A percentile compares a stretch with the other conserved stretches of the same genome.
Conservation (phyloP, 1,140 invertebrate genomes). For the Eriocheir sinensis region DNA sequence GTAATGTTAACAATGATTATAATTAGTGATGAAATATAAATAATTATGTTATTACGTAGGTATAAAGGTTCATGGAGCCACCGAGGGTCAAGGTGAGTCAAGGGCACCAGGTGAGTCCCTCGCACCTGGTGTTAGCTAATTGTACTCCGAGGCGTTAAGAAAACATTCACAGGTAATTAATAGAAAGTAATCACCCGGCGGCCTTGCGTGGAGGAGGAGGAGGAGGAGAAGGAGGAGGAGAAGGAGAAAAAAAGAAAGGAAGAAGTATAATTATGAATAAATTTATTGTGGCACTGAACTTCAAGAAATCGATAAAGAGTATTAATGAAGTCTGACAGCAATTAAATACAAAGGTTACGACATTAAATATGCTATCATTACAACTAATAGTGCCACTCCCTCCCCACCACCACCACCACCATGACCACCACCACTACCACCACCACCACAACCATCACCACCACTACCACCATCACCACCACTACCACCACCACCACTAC, state of each 20-base stretch:
- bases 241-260: too few relatives aligned
- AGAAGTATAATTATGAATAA: too few relatives aligned
- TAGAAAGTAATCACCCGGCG: background rate
- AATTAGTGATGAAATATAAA: too few relatives aligned
- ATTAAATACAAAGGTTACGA: too few relatives aligned
- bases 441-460: background rate
- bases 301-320: too few relatives aligned
- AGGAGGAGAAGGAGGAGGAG: background rate
- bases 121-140: background rate
- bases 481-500: background rate
- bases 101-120: background rate
- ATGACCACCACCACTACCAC: background rate
- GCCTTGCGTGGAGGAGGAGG: background rate
- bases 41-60: background rate
- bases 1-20: too few relatives aligned
- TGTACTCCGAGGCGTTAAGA: background rate
- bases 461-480: constrained; percentile 3
- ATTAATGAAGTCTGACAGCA: too few relatives aligned
- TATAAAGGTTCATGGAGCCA: background rate
- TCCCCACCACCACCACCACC: background rate
- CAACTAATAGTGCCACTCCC: too few relatives aligned
- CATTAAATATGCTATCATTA: too few relatives aligned
- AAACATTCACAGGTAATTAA: background rate
- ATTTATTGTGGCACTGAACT: too few relatives aligned
- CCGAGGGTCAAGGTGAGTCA: background rate